Percentiles rank a stretch among this genome's conserved stretches.
Conservation (phyloP, 1,140 invertebrate species). For the Drosophila miranda region DNA sequence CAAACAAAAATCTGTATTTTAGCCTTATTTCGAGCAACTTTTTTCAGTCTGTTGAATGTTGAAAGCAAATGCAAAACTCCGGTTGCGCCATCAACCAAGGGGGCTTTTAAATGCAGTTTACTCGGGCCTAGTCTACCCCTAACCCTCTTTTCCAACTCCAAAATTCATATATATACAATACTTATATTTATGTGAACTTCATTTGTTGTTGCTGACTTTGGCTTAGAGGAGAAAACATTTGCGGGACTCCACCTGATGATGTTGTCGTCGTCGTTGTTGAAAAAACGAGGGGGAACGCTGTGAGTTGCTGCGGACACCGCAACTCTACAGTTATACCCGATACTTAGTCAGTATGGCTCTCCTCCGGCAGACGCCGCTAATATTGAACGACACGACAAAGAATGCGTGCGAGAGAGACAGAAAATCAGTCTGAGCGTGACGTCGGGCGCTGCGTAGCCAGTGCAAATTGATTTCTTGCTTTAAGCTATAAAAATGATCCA, state of each 20-base stretch:
- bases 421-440: too few species aligned
- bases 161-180: slow-evolving; percentile 14
- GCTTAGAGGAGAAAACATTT: slow-evolving; percentile 64
- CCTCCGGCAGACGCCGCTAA: too few species aligned
- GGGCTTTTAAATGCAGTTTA: slow-evolving; percentile 45
- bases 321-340: too few species aligned
- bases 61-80: slow-evolving; percentile 27
- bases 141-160: slow-evolving; percentile 11
- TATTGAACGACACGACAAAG: too few species aligned
- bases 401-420: too few species aligned
- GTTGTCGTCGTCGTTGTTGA: slow-evolving; percentile 47
- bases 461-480: too few species aligned
- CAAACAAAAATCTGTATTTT: background rate
- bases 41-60: slow-evolving; percentile 8
- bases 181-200: slow-evolving; percentile 28
- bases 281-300: too few species aligned
- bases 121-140: too few species aligned
- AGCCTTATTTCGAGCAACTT: slow-evolving; percentile 9
- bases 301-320: too few species aligned
- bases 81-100: slow-evolving; percentile 14
- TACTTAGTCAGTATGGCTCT: too few species aligned
- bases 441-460: too few species aligned
- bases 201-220: slow-evolving; percentile 39
- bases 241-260: slow-evolving; percentile 40
- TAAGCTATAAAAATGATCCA: too few species aligned